Evolutionary conservation across 2,113 vertebrate species (phyloP), one percentile per base, ranked within the genome.

Genomic region (Meleagris gallopavo): DNA sequence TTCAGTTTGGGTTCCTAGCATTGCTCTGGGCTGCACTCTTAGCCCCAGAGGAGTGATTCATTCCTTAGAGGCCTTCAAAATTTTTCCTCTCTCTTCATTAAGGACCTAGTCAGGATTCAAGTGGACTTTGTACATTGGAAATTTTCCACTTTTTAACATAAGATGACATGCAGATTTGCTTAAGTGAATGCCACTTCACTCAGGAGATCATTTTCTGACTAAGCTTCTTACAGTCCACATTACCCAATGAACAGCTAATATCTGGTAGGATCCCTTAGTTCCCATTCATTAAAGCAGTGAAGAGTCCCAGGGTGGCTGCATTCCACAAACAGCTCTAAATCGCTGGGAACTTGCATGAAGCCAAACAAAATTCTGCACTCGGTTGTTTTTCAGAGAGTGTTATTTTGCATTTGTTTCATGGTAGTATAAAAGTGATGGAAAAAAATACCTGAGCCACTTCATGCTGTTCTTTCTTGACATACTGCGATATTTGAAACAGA

Each of bases 241-340:
- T 69, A 22, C 89, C 87, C 50, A 83, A 2, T 52, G 67, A 29
- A 20, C 62, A 60, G 2, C 34, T 83, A 58, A 22, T 76, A 38
- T 85, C 64, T 85, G 84, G 74, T 95, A 71, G 71, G 41, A 83
- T 79, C 65, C 22, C 20, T 83, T 73, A 1, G 1, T 90, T 94
- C 32, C 61, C 64, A 9, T 88, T 89, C 10, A 3, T 34, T 20
- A 8, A 87, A 83, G 71, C 87, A 66, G 67, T 48, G 64, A 75
- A 88, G 57, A 24, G 58, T 93, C 69, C 48, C 70, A 52, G 73
- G 36, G 48, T 5, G 5, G 65, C 50, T 81, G 41, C 94, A 85
- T 96, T 96, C 93, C 95, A 92, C 72, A 89, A 73, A 64, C 83
- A 96, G 83, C 87, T 91, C 77, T 50, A 76, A 94, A 87, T 93